Evolutionary conservation across 1,140 invertebrate genomes (phyloP).

Genomic region (Hypsibius dujardini): DNA sequence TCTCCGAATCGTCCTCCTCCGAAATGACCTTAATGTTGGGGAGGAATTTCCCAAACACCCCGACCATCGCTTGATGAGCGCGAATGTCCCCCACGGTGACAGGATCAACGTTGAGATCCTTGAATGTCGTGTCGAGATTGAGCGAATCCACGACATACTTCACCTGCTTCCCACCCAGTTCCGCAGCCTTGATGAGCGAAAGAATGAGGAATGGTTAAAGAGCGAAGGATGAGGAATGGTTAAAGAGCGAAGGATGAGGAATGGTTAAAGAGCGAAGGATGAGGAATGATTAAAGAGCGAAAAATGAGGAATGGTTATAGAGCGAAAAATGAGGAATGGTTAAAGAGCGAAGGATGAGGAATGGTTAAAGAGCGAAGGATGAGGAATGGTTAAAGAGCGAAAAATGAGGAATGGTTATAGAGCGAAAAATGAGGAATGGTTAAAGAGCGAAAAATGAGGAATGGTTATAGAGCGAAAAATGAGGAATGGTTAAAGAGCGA

Average conservation of each 20-base stretch:
- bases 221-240: too few species aligned
- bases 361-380: too few species aligned
- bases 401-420: too few species aligned
- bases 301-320: background rate
- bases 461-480: too few species aligned
- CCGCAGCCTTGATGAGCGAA: slow-evolving; percentile 56
- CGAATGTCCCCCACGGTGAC: slow-evolving; percentile 69
- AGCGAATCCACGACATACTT: slow-evolving; percentile 42
- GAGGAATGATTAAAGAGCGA: background rate
- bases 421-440: too few species aligned
- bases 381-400: too few species aligned
- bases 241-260: background rate
- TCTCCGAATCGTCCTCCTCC: slow-evolving; percentile 44
- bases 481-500: too few species aligned
- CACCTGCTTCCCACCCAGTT: slow-evolving; percentile 58
- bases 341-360: background rate
- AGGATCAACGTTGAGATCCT: slow-evolving; percentile 68
- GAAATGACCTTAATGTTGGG: slow-evolving; percentile 54
- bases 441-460: too few species aligned
- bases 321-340: background rate
- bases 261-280: background rate
- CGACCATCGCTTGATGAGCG: slow-evolving; percentile 73
- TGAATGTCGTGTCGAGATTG: slow-evolving; percentile 42
- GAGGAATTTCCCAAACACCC: slow-evolving; percentile 52
- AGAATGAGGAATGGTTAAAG: too few species aligned